Evolutionary conservation across 2,113 vertebrate genomes (phyloP).

Genomic region (Entosphenus tridentatus): DNA sequence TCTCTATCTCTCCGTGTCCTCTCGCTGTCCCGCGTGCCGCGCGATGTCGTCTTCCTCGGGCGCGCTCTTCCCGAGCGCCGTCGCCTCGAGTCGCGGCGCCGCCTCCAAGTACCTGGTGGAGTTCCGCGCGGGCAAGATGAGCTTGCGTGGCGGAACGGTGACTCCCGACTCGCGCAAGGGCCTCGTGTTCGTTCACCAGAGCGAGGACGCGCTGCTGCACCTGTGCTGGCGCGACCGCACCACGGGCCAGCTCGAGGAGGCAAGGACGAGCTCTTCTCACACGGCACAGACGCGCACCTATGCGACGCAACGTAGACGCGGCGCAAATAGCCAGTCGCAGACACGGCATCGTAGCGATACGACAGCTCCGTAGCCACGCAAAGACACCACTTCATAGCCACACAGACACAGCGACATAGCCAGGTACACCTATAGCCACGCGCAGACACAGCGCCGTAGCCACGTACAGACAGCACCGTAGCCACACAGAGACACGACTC

Average conservation of each 20-base stretch:
- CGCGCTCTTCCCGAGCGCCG: conserved; percentile 79
- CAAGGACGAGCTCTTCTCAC: conserved; percentile 19
- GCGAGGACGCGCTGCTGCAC: conserved; percentile 83
- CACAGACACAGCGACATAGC: too few species aligned
- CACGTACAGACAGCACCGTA: too few species aligned
- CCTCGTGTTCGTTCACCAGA: conserved; percentile 84
- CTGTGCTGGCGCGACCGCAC: conserved; percentile 96
- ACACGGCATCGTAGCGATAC: too few species aligned
- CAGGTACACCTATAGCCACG: too few species aligned
- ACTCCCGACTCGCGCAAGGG: conserved; percentile 90
- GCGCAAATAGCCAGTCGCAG: too few species aligned
- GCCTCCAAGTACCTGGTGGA: conserved; percentile 83
- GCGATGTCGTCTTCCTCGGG: conserved; percentile 31
- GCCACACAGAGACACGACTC: too few species aligned
- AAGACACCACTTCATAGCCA: too few species aligned
- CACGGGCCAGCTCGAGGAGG: conserved; percentile 62
- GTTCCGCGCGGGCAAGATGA: conserved; percentile 88
- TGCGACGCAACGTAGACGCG: too few species aligned
- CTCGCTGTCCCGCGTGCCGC: neutral
- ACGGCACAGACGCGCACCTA: too few species aligned
- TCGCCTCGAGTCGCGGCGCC: conserved; percentile 65
- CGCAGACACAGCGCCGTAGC: too few species aligned
- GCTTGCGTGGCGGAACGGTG: conserved; percentile 68
- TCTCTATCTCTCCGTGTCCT: neutral
- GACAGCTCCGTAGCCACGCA: too few species aligned